These are phyloP conservation scores for Seriola rivoliana DNA, from an alignment of 2,113 vertebrate species.

Conservation along the genomic window DNA sequence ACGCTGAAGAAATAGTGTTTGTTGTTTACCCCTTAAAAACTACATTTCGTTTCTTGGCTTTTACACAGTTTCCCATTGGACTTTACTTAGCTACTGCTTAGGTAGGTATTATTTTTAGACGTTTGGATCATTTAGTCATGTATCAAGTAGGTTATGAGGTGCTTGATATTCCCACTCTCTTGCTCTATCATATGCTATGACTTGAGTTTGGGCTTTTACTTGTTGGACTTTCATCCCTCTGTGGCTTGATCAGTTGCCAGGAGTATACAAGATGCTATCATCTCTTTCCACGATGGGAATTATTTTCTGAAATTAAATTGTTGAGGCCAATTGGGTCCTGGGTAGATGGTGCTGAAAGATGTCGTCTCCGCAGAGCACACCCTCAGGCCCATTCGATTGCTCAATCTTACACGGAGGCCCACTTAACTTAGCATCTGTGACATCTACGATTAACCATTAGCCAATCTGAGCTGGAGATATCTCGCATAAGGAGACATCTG, in stretches of 20 bases:
- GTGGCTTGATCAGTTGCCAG: not conserved
- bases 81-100: too few relatives aligned
- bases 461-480: conserved; percentile 38
- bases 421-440: conserved; percentile 42
- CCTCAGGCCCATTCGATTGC: conserved; percentile 16
- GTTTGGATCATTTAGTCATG: not conserved
- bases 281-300: not conserved
- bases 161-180: not conserved
- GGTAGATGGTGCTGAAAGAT: conserved; percentile 8
- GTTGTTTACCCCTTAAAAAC: not conserved
- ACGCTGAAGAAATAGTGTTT: not conserved
- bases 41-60: not conserved
- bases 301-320: conserved; percentile 4
- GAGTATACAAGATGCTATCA: not conserved
- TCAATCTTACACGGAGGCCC: not conserved
- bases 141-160: not conserved
- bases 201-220: not conserved
- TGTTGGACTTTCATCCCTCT: not conserved
- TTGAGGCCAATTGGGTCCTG: conserved; percentile 23
- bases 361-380: not conserved
- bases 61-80: too few relatives aligned
- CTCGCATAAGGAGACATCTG: conserved; percentile 37
- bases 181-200: not conserved
- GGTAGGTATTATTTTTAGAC: not conserved
- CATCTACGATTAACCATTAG: conserved; percentile 59